Evolutionary conservation across 2,888 invertebrate genomes (phyloP).

Genomic region (Dryobotodes eremita): DNA sequence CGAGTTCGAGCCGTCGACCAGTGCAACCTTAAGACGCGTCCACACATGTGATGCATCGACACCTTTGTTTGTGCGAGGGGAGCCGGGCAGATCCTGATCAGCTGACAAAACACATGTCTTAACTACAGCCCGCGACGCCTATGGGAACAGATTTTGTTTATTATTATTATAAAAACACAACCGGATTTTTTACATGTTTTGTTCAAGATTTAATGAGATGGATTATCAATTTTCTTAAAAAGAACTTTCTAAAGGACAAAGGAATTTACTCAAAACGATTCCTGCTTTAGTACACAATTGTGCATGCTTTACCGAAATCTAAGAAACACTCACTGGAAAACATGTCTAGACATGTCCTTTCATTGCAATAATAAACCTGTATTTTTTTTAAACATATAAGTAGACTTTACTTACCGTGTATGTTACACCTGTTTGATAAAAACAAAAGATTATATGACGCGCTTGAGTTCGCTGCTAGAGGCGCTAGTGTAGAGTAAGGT

Average conservation of each 20-base stretch:
- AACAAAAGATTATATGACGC: too few relatives aligned
- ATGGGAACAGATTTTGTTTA: conserved; percentile 74
- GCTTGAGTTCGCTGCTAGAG: too few relatives aligned
- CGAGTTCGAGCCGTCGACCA: too few relatives aligned
- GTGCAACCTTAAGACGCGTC: not conserved
- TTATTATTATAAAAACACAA: conserved; percentile 47
- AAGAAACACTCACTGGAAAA: not conserved
- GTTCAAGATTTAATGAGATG: not conserved
- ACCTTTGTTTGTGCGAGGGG: conserved; percentile 48
- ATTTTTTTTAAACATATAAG: too few relatives aligned
- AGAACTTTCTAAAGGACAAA: not conserved
- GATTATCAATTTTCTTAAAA: not conserved
- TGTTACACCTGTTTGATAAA: too few relatives aligned
- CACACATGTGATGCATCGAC: conserved; percentile 44
- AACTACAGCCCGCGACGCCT: conserved; percentile 66
- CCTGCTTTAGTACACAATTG: not conserved
- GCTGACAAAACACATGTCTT: conserved; percentile 72
- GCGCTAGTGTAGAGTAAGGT: too few relatives aligned
- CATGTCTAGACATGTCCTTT: too few relatives aligned
- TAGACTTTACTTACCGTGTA: too few relatives aligned
- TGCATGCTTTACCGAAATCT: not conserved
- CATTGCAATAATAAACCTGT: too few relatives aligned
- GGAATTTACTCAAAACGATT: not conserved
- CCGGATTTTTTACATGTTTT: conserved; percentile 2
- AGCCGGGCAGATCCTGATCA: conserved; percentile 9